These are phyloP conservation scores for Graphium colonna DNA, from an alignment of 2,888 invertebrate genomes.

Conservation along the genomic window DNA sequence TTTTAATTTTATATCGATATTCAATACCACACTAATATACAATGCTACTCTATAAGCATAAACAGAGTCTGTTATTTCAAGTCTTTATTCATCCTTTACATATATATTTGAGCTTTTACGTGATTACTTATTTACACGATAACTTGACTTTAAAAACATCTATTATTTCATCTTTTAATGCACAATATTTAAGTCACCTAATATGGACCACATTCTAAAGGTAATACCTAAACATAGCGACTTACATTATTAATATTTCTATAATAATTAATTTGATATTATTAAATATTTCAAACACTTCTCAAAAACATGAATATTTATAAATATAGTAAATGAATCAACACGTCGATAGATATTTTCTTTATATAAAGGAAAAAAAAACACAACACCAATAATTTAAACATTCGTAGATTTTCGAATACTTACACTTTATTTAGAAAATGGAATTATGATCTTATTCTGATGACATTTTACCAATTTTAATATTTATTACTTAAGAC, in stretches of 20 bases:
- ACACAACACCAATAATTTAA: constrained; percentile 18
- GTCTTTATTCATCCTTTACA: constrained; percentile 66
- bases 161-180: constrained; percentile 68
- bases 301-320: constrained; percentile 11
- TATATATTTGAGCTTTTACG: constrained; percentile 74
- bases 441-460: constrained; percentile 10
- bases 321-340: constrained; percentile 9
- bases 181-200: constrained; percentile 77
- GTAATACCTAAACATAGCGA: constrained; percentile 26
- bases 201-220: constrained; percentile 76
- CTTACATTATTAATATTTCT: constrained; percentile 1
- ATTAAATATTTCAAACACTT: constrained; percentile 27
- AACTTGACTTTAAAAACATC: constrained; percentile 41
- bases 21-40: constrained; percentile 58
- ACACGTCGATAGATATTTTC: constrained; percentile 2
- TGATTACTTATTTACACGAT: constrained; percentile 65
- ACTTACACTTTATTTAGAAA: neutral
- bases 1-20: constrained; percentile 36
- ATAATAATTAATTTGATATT: constrained; percentile 11
- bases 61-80: constrained; percentile 62
- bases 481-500: constrained; percentile 4
- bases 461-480: constrained; percentile 1
- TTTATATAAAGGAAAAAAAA: constrained; percentile 7
- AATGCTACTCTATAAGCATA: constrained; percentile 68
- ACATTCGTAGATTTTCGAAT: constrained; percentile 5